phyloP scores from a whole-genome alignment of 2,888 invertebrate genomes.

The Cylloceria caligata region DNA sequence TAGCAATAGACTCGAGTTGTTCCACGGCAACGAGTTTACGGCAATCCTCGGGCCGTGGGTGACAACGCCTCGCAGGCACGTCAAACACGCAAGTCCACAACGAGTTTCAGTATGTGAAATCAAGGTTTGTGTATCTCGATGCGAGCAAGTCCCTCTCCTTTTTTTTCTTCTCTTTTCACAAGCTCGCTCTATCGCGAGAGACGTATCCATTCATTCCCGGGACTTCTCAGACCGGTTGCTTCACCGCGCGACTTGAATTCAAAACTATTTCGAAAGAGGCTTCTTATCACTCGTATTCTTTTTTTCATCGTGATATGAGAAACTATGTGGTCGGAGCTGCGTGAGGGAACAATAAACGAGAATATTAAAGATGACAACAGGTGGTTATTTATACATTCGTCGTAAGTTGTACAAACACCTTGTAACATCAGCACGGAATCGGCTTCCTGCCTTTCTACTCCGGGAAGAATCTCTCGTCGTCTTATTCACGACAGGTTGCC shows the following conservation, averaged over 20 bases:
- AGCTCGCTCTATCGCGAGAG: slow-evolving; percentile 14
- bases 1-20: background rate
- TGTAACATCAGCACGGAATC: slow-evolving; percentile 20
- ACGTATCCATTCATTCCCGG: slow-evolving; percentile 44
- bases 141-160: slow-evolving; percentile 3
- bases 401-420: slow-evolving; percentile 16
- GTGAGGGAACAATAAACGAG: slow-evolving; percentile 44
- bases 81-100: slow-evolving; percentile 41
- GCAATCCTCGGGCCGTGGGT: slow-evolving; percentile 35
- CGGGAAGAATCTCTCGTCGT: slow-evolving; percentile 40
- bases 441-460: slow-evolving; percentile 64
- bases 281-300: slow-evolving; percentile 9
- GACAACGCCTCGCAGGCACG: slow-evolving; percentile 51
- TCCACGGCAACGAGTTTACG: slow-evolving; percentile 26
- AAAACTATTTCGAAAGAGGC: slow-evolving; percentile 39
- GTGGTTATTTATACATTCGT: slow-evolving; percentile 3
- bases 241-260: background rate
- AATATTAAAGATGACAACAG: slow-evolving; percentile 51
- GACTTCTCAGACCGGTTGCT: slow-evolving; percentile 38
- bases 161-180: slow-evolving; percentile 4
- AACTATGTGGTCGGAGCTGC: slow-evolving; percentile 17
- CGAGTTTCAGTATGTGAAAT: slow-evolving; percentile 57
- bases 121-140: slow-evolving; percentile 51
- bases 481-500: slow-evolving; percentile 28
- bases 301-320: slow-evolving; percentile 16